Evolutionary conservation across 1,140 invertebrate genomes (phyloP).

Genomic region (Agrilus planipennis): DNA sequence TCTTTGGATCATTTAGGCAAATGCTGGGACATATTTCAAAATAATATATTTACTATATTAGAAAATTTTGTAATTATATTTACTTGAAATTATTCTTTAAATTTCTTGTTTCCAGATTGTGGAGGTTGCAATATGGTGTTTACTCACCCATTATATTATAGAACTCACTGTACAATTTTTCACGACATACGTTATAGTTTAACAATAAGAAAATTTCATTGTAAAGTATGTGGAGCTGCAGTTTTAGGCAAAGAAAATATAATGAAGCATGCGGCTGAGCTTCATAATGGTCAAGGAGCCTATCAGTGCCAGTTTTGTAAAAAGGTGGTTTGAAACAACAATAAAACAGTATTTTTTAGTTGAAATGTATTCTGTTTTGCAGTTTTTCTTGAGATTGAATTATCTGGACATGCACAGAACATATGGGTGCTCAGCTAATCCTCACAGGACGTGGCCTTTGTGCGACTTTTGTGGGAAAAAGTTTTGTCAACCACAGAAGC

Average conservation of each 20-base stretch:
- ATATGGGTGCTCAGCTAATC: slow-evolving; percentile 64
- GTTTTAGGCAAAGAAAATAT: slow-evolving; percentile 66
- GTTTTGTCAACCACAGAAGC: slow-evolving; percentile 75
- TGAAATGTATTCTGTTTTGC: no score
- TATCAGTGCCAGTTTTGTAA: slow-evolving; percentile 70
- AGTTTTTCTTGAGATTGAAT: slow-evolving; percentile 64
- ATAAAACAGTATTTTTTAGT: no score
- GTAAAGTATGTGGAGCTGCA: slow-evolving; percentile 62
- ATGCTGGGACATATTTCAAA: no score
- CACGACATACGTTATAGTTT: slow-evolving; percentile 63
- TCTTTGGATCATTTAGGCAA: no score
- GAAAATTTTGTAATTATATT: no score
- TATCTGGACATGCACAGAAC: slow-evolving; percentile 70
- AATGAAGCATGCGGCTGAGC: slow-evolving; percentile 60
- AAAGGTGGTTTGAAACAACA: no score
- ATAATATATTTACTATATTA: no score
- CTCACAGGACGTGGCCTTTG: slow-evolving; percentile 54
- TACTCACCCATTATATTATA: slow-evolving; percentile 57
- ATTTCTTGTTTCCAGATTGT: slow-evolving; percentile 44
- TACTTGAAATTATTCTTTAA: no score
- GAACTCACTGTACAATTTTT: slow-evolving; percentile 60
- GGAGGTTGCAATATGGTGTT: slow-evolving; percentile 65
- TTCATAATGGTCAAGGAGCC: slow-evolving; percentile 61
- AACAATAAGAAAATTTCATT: slow-evolving; percentile 65
- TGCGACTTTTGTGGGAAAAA: slow-evolving; percentile 68